phyloP scores from a whole-genome alignment of 92 coral and sea anemone species.

The Umimayanthus kanabou region DNA sequence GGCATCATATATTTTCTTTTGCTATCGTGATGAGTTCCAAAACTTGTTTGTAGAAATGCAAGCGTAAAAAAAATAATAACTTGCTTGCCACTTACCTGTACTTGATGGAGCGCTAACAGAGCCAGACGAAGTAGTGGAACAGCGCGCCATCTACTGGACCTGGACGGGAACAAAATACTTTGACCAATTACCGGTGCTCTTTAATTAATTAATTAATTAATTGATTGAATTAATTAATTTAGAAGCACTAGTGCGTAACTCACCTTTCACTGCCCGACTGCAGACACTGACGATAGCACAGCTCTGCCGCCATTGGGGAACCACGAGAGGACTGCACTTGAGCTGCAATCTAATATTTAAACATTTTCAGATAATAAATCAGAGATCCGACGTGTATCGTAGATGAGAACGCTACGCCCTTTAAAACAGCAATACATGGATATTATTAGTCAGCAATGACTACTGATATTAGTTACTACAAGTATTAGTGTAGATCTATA shows the following conservation, averaged over 20 bases:
- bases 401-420: not conserved
- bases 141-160: constrained; percentile 70
- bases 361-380: not conserved
- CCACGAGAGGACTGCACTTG: constrained; percentile 75
- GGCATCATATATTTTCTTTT: no score
- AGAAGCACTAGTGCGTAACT: not conserved
- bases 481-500: no score
- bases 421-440: not conserved
- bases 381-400: not conserved
- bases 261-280: constrained; percentile 80
- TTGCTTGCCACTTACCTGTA: constrained; percentile 64
- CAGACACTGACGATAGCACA: constrained; percentile 90
- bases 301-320: constrained; percentile 87
- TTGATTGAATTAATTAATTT: not conserved
- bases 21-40: no score
- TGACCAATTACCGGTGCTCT: not conserved
- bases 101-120: constrained; percentile 74
- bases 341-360: constrained; percentile 69
- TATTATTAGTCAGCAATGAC: not conserved
- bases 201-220: no score
- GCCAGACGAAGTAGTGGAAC: constrained; percentile 84
- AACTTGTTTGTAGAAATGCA: no score
- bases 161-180: constrained; percentile 14
- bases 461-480: not conserved
- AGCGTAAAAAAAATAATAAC: no score